These are phyloP conservation scores for Trochalopteron elliotii DNA, from an alignment of 2,113 vertebrate genomes.

Conservation along the genomic window DNA sequence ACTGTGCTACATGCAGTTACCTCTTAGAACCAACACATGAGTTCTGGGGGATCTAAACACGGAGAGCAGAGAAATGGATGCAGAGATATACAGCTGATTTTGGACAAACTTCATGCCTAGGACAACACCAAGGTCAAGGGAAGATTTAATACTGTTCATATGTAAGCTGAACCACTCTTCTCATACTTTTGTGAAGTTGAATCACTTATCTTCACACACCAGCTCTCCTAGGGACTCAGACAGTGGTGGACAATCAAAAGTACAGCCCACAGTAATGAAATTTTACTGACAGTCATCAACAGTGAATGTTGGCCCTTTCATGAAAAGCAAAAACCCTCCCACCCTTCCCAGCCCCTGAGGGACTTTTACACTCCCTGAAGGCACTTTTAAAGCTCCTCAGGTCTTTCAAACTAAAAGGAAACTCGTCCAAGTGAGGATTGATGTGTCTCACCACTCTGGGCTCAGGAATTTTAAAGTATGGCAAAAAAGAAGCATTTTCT, in stretches of 20 bases:
- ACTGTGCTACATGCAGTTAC: not conserved
- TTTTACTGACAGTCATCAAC: not conserved
- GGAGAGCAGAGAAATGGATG: not conserved
- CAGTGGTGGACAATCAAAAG: not conserved
- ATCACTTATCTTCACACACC: not conserved
- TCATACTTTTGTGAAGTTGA: not conserved
- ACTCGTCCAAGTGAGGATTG: not conserved
- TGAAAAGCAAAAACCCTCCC: not conserved
- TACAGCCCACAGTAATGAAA: not conserved
- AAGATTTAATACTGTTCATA: not conserved
- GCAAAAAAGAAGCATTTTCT: slow-evolving; percentile 1
- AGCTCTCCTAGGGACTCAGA: not conserved
- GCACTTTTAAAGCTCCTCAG: not conserved
- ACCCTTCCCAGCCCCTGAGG: not conserved
- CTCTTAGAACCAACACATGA: not conserved
- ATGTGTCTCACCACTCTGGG: not conserved
- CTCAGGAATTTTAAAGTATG: not conserved
- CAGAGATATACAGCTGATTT: not conserved
- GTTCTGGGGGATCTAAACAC: not conserved
- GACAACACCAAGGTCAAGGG: not conserved
- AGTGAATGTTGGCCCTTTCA: not conserved
- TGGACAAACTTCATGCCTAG: not conserved
- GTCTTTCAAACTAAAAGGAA: not conserved
- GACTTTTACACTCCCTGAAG: not conserved
- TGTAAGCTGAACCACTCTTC: not conserved